Evolutionary conservation across 2,888 invertebrate genomes (phyloP).

Genomic region (Poecilobothrus nobilitatus): DNA sequence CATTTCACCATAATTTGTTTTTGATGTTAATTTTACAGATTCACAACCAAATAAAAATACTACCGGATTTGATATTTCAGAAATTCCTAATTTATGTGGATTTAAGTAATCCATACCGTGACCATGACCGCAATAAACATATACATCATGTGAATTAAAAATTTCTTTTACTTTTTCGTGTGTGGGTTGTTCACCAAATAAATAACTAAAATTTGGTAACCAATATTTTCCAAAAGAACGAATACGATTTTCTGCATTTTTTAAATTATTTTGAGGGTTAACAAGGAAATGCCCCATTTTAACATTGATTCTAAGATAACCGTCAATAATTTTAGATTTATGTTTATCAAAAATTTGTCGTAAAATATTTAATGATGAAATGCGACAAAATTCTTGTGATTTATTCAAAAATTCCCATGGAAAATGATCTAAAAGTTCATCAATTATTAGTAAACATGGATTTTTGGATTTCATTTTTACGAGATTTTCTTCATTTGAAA

Average conservation of each 20-base stretch:
- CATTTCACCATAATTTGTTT: constrained; percentile 37
- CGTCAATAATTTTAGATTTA: constrained; percentile 16
- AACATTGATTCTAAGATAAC: constrained; percentile 14
- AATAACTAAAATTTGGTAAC: constrained; percentile 38
- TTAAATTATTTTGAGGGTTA: constrained; percentile 30
- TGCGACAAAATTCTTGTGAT: constrained; percentile 19
- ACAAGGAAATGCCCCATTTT: constrained; percentile 15
- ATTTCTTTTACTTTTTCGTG: constrained; percentile 44
- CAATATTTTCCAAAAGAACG: constrained; percentile 38
- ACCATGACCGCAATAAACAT: constrained; percentile 44
- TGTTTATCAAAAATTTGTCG: constrained; percentile 13
- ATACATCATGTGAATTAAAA: constrained; percentile 45
- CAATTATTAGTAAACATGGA: constrained; percentile 19
- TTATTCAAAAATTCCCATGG: constrained; percentile 21
- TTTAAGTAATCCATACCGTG: constrained; percentile 34
- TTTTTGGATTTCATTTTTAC: neutral
- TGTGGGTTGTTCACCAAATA: constrained; percentile 42
- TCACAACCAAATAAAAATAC: constrained; percentile 54
- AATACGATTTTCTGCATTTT: constrained; percentile 38
- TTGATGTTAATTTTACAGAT: constrained; percentile 33
- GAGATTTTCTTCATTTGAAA: neutral
- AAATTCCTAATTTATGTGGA: constrained; percentile 55
- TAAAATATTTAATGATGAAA: constrained; percentile 18
- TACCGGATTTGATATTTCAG: constrained; percentile 45
- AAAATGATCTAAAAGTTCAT: constrained; percentile 20